Conservation (phyloP, 2,888 invertebrate species). For the Nematopogon swammerdamellus region DNA sequence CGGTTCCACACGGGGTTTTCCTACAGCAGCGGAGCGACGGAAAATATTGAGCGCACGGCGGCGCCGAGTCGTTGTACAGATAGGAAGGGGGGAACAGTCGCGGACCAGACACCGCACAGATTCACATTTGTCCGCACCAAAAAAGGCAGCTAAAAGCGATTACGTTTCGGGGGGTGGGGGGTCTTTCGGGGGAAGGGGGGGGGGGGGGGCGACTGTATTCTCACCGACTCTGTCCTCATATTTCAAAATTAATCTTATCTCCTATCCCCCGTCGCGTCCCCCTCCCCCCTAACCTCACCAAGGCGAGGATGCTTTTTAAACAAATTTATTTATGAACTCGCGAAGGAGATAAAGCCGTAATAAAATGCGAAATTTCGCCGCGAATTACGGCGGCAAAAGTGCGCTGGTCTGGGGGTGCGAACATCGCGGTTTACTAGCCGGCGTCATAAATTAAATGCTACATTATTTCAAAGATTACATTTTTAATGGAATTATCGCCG, state of each 20-base stretch:
- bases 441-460: background rate
- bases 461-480: too few relatives aligned
- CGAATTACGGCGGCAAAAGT: background rate
- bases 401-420: background rate
- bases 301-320: slow-evolving; percentile 1
- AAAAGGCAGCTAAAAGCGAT: background rate
- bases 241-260: slow-evolving; percentile 9
- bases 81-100: too few relatives aligned
- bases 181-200: too few relatives aligned
- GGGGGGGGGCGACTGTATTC: background rate
- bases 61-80: too few relatives aligned
- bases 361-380: slow-evolving; percentile 5
- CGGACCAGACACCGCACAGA: too few relatives aligned
- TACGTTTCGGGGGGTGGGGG: too few relatives aligned
- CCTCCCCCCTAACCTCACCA: background rate
- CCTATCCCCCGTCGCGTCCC: slow-evolving; percentile 1
- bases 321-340: slow-evolving; percentile 11
- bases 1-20: too few relatives aligned
- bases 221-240: slow-evolving; percentile 4
- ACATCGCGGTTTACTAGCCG: too few relatives aligned
- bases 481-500: too few relatives aligned
- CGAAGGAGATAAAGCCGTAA: slow-evolving; percentile 8
- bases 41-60: too few relatives aligned
- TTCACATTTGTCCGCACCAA: background rate
- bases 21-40: too few relatives aligned